Evolutionary conservation across 1,140 invertebrate genomes (phyloP).

Genomic region (Paraescarpia echinospica): DNA sequence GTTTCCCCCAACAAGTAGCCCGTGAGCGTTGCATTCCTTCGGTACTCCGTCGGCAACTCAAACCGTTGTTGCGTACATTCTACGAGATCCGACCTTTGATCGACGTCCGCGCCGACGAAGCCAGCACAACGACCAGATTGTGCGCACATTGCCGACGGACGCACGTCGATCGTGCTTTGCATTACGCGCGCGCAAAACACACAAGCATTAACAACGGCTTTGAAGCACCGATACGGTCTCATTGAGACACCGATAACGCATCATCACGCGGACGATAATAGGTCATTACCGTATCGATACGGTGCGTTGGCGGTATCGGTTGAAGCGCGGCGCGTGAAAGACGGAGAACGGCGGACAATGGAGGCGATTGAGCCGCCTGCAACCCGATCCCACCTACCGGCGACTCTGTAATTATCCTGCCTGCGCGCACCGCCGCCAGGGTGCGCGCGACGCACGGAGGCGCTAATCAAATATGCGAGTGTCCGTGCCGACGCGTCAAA

Average conservation of each 20-base stretch:
- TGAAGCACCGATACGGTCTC: neutral
- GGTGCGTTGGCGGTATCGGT: neutral
- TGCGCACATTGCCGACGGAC: neutral
- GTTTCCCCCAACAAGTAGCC: neutral
- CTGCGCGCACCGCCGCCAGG: neutral
- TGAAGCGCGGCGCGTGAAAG: neutral
- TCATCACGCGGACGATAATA: neutral
- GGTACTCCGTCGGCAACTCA: neutral
- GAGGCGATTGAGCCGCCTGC: neutral
- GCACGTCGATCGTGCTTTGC: neutral
- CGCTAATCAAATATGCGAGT: neutral
- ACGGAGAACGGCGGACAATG: neutral
- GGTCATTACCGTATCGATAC: neutral
- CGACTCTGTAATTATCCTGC: neutral
- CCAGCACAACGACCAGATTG: neutral
- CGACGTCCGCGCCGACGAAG: neutral
- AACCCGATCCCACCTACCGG: neutral
- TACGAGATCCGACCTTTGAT: neutral
- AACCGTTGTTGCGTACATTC: neutral
- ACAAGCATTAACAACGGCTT: neutral
- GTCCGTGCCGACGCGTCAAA: neutral
- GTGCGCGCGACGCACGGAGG: neutral
- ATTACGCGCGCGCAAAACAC: neutral
- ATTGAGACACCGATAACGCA: neutral
- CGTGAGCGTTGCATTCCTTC: neutral